Evolutionary conservation across 2,113 vertebrate species (phyloP).

Genomic region (Trichechus manatus): DNA sequence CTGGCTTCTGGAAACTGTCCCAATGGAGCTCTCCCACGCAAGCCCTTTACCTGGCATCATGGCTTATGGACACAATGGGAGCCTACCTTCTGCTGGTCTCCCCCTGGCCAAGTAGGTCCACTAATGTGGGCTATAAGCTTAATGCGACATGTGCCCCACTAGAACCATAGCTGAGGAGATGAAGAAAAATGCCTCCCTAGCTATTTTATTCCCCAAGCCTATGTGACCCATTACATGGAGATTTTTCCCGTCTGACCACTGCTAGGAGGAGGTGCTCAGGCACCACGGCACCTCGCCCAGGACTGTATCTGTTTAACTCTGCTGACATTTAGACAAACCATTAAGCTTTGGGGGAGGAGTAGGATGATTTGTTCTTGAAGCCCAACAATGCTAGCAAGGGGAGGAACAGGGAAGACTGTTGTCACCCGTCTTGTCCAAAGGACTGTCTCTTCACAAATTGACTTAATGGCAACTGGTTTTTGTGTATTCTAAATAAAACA

Average conservation of each 20-base stretch:
- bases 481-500: background rate
- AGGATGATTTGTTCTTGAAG: background rate
- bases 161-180: background rate
- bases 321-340: background rate
- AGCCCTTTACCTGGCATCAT: background rate
- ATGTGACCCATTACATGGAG: background rate
- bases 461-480: background rate
- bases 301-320: background rate
- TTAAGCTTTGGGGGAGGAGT: background rate
- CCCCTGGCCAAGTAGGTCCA: background rate
- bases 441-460: background rate
- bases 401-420: background rate
- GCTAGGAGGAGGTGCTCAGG: background rate
- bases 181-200: background rate
- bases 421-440: background rate
- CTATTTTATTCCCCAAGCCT: too few species aligned
- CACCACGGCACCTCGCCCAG: background rate
- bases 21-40: background rate
- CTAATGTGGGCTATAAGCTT: background rate
- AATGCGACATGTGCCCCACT: background rate
- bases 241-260: background rate
- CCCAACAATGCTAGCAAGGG: background rate
- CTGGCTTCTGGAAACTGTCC: background rate
- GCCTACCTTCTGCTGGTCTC: background rate
- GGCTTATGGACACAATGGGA: background rate